Evolutionary conservation across 92 coral and sea anemone species (phyloP), one percentile per base, ranked within the genome.

Genomic region (Parazoanthus swiftii): DNA sequence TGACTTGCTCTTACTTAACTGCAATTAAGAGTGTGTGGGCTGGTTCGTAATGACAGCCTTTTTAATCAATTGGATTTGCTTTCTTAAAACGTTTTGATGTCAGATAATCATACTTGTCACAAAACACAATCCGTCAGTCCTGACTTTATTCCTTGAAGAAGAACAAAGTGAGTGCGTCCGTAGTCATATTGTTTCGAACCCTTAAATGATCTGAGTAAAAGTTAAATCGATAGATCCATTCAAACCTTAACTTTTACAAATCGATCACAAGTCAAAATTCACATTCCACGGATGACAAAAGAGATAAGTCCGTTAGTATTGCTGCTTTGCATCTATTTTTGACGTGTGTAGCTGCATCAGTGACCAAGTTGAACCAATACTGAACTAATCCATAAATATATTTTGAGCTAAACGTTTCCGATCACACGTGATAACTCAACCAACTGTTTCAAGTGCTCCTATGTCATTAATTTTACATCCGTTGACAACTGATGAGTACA

Each of bases 21-120:
- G 26, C 71, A 56, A 80, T 80, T 54, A 54, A 7, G 26, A 33
- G 6, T 33, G 72, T 29, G 71, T 33, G 26, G 71, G 26, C 71
- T 35, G 73, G 68, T 63, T 35, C 8, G 39, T 67, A 78, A 72
- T 63, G 68, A 72, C 76, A 36, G 76, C 20, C 58, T 59, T 79
- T 29, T 56, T 15, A 58, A 54, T 80, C 85, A 54, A 80, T 16
- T 80, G 44, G 85, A 54, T 80, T 80, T 80, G 85, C 72, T 58
- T 80, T 80, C 36, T 78, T 46, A 63, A 20, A 20, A 21, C 10
- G 15, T 48, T 42, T 8, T 18, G 26, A 54, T 29, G 72, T 58
- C 46, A 26, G 59, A 33, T 80, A 56, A 80, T 16, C 70, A 79
- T 54, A 79, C 70, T 50, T 79, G 21, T 54, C 46, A 54, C 48